A percentile compares a stretch with the other conserved stretches of the same genome.
These are phyloP conservation scores for Coecobrya sp. DNA, from an alignment of 2,888 invertebrate genomes.

Conservation along the genomic window DNA sequence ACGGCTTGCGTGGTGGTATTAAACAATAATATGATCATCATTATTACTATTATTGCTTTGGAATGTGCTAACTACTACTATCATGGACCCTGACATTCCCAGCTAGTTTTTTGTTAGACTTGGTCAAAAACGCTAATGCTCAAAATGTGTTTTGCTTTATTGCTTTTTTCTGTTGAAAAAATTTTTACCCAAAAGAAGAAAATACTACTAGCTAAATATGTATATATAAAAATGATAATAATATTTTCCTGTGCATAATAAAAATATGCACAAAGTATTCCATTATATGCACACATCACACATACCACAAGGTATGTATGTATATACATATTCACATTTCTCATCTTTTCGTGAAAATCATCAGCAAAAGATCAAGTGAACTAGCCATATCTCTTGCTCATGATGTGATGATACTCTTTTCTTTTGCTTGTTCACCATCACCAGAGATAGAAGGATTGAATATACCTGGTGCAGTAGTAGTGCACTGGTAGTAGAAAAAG, in stretches of 20 bases:
- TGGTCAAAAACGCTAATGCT: conserved; percentile 45
- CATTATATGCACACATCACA: background rate
- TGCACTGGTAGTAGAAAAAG: background rate
- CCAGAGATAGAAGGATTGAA: too few relatives aligned
- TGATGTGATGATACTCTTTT: background rate
- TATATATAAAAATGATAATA: background rate
- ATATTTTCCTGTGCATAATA: background rate
- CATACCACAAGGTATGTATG: too few relatives aligned
- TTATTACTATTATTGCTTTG: background rate
- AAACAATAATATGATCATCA: too few relatives aligned
- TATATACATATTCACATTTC: background rate
- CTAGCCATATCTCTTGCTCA: background rate
- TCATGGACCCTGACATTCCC: conserved; percentile 46
- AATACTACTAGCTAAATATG: background rate
- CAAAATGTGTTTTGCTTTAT: conserved; percentile 29
- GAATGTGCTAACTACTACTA: conserved; percentile 14
- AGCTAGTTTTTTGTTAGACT: conserved; percentile 38
- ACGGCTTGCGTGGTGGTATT: background rate
- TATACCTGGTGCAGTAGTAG: too few relatives aligned
- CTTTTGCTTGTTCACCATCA: background rate
- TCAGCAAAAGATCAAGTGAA: conserved; percentile 1
- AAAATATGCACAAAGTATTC: background rate
- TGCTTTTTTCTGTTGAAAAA: background rate
- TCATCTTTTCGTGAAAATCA: background rate
- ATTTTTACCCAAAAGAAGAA: conserved; percentile 1